A percentile compares a stretch with the other conserved stretches of the same genome.
Conservation (phyloP, 2,888 invertebrate species). For the Blastobasis adustella region DNA sequence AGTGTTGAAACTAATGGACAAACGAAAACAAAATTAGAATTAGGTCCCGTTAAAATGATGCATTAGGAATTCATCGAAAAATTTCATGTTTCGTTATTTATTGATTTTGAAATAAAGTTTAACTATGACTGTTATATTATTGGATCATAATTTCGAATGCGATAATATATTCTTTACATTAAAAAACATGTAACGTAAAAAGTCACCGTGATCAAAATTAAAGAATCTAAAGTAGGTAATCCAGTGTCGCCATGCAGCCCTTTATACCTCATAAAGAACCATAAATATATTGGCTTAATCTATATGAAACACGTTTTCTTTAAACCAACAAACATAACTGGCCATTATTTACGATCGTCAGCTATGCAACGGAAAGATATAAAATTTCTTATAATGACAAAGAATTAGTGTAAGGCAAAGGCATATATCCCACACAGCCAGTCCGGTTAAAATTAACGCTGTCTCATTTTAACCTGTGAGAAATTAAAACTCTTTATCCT, state of each 20-base stretch:
- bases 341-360: conserved; percentile 54
- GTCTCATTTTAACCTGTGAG: conserved; percentile 56
- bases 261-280: conserved; percentile 7
- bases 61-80: too few relatives aligned
- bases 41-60: too few relatives aligned
- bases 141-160: too few relatives aligned
- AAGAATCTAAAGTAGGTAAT: neutral
- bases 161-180: neutral
- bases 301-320: conserved; percentile 54
- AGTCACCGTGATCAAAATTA: neutral
- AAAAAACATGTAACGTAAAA: neutral
- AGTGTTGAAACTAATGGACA: conserved; percentile 10
- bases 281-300: conserved; percentile 57
- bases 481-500: conserved; percentile 70
- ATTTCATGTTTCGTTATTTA: too few relatives aligned
- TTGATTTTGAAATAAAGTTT: too few relatives aligned
- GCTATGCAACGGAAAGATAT: conserved; percentile 41
- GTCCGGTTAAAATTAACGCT: conserved; percentile 67
- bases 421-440: conserved; percentile 14
- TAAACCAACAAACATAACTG: conserved; percentile 66
- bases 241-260: conserved; percentile 4
- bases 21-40: too few relatives aligned
- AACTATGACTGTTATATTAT: too few relatives aligned
- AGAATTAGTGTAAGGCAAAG: conserved; percentile 39
- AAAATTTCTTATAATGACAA: conserved; percentile 59